A percentile compares a stretch with the other conserved stretches of the same genome.
Evolutionary conservation across 2,113 vertebrate genomes (phyloP).

Genomic region (Candoia aspera): DNA sequence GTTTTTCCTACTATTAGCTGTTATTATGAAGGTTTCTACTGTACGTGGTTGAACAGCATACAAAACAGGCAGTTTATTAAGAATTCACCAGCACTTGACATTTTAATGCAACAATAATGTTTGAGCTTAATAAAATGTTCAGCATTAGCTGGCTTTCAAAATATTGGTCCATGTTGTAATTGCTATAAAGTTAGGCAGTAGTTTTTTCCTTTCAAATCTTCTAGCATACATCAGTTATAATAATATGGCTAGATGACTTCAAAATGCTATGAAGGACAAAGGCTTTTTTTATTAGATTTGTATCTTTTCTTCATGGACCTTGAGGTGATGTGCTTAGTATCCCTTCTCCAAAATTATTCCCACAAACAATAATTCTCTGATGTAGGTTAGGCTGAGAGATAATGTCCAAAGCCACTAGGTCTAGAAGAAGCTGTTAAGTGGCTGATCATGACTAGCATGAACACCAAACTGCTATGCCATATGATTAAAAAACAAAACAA

Average conservation of each 20-base stretch:
- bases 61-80: neutral
- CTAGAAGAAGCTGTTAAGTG: neutral
- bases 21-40: neutral
- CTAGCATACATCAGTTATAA: neutral
- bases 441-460: neutral
- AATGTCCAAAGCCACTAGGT: neutral
- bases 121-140: neutral
- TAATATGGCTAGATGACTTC: neutral
- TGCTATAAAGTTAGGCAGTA: constrained; percentile 26
- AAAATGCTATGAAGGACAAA: neutral
- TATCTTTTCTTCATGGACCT: neutral
- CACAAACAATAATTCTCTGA: neutral
- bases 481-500: too few species aligned
- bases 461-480: too few species aligned
- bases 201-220: neutral
- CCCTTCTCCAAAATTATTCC: neutral
- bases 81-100: neutral
- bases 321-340: neutral
- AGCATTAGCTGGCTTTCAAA: neutral
- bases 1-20: constrained; percentile 16
- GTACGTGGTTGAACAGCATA: neutral
- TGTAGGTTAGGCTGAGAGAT: neutral
- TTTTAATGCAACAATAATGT: neutral
- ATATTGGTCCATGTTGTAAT: constrained; percentile 3
- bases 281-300: neutral